These are phyloP conservation scores for Elgaria multicarinata DNA, from an alignment of 2,113 vertebrate genomes.

Conservation along the genomic window DNA sequence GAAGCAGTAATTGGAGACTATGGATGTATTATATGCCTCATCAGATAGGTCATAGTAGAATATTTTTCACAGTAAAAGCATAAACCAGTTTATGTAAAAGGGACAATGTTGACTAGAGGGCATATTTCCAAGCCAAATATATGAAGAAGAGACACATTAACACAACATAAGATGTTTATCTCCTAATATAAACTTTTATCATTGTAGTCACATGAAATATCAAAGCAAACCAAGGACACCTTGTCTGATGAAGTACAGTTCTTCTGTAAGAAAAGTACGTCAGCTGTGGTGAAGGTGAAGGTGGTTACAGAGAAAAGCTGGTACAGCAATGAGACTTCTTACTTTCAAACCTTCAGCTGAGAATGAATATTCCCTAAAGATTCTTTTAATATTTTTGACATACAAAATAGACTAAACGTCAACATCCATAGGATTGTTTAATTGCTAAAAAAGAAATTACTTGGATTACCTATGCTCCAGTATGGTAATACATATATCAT, in stretches of 20 bases:
- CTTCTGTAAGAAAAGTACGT: neutral
- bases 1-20: neutral
- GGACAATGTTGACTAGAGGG: neutral
- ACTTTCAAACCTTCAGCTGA: neutral
- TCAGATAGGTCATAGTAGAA: neutral
- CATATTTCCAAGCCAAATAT: neutral
- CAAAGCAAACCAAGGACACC: neutral
- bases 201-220: conserved; percentile 3
- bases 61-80: neutral
- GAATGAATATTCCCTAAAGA: neutral
- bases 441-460: neutral
- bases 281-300: neutral
- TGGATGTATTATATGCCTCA: neutral
- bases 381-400: neutral
- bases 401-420: neutral
- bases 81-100: neutral
- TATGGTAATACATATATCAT: neutral
- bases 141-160: neutral
- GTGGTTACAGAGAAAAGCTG: neutral
- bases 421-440: neutral
- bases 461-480: neutral
- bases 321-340: neutral
- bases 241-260: neutral
- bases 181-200: neutral
- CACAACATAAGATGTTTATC: conserved; percentile 4